Base-by-base conservation (phyloP, 2,888 invertebrate species). In the Euspilapteryx auroguttella region DNA sequence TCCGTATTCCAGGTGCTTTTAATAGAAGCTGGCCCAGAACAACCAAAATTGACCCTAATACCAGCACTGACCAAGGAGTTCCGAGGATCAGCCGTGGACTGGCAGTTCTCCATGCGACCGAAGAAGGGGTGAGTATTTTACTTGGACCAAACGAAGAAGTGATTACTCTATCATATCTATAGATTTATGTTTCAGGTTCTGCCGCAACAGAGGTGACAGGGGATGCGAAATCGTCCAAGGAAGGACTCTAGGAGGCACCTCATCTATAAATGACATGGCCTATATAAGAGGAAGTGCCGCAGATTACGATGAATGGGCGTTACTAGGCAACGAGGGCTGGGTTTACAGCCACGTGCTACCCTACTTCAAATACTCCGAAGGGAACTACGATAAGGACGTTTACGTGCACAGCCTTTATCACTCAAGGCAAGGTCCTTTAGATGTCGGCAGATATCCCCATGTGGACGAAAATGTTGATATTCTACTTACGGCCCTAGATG, bases 361-460 rank as follows among this genome's bases (percentile, higher is more conserved):
- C 8, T 75, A 56, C 42, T 75, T 71, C 39, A 75, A 73, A 40
- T 66, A 75, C 35, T 75, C 75, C 2, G 75, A 75, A 49, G 69
- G 71, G 34, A 75, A 73, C 39, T 73, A 69, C 27, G 71, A 75
- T 34, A 69, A 61, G 36, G 75, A 73, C 31, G 65, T 75, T 33
- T 53, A 52, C 12, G 71, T 62, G 39, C 68, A 73, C 35, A 65
- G 58, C 38, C 47, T 54, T 25, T 69, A 58, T 36, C 75, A 75
- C 39, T 71, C 75, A 4, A 62, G 62, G 1, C 61, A 65, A 45
- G 75, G 75, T 7, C 71, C 75, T 2, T 40, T 75, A 4, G 75
- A 75, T 35, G 56, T 75, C 2, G 75, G 71, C 10, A 46, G 73
- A 17, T 75, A 75, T 37, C 63, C 56, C 1, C 58, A 58, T 27